Conservation (phyloP, 2,113 vertebrate genomes). For the Mesoclemmys tuberculata region DNA sequence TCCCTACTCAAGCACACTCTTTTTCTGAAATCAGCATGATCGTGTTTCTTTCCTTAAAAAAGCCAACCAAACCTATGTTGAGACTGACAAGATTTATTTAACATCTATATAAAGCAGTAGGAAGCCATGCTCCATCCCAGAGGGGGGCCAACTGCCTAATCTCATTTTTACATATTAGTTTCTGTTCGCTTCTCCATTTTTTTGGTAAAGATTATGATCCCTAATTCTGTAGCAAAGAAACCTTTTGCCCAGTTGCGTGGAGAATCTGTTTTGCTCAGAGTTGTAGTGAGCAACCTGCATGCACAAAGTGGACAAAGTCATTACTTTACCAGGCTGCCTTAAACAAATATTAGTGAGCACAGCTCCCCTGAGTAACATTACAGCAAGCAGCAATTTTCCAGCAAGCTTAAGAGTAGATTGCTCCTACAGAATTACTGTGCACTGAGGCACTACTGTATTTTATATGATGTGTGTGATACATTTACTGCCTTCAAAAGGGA, state of each 20-base stretch:
- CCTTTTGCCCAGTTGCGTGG: neutral
- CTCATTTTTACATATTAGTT: neutral
- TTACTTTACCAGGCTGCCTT: constrained; percentile 61
- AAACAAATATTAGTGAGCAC: constrained; percentile 72
- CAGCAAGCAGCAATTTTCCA: constrained; percentile 66
- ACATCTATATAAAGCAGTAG: neutral
- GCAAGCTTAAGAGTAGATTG: constrained; percentile 48
- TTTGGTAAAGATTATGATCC: neutral
- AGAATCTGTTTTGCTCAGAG: constrained; percentile 17
- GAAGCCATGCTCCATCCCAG: neutral
- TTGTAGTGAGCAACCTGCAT: constrained; percentile 4
- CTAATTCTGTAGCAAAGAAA: neutral
- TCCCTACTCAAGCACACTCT: neutral
- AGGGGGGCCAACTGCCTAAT: neutral
- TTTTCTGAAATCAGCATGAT: neutral
- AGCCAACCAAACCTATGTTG: neutral
- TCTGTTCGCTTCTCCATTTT: neutral
- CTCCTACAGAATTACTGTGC: neutral
- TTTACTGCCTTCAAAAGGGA: constrained; percentile 27
- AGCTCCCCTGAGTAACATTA: constrained; percentile 57
- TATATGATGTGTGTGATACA: constrained; percentile 29
- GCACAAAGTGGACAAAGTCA: constrained; percentile 31
- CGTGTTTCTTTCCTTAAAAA: neutral
- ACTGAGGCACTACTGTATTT: constrained; percentile 38
- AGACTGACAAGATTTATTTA: fast-evolving